Evolutionary conservation across 2,888 invertebrate genomes (phyloP).

Genomic region (Noctuana brunneofusca): DNA sequence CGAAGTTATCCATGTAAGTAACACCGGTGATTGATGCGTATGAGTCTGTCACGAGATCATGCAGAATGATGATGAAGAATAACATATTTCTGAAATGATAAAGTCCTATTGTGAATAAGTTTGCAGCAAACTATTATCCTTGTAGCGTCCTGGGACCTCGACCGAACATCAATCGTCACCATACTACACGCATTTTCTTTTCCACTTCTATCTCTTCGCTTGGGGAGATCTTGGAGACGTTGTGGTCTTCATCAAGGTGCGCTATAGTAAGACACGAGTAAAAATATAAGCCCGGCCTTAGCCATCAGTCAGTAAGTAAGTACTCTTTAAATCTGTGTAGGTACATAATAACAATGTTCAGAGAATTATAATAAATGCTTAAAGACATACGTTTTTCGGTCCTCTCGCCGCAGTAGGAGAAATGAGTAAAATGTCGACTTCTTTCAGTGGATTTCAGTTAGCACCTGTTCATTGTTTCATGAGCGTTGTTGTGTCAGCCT

Average conservation of each 20-base stretch:
- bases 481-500: slow-evolving; percentile 20
- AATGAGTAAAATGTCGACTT: slow-evolving; percentile 48
- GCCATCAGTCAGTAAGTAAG: no score
- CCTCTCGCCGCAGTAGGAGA: slow-evolving; percentile 19
- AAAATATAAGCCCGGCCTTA: no score
- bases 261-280: no score
- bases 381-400: slow-evolving; percentile 9
- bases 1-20: slow-evolving; percentile 67
- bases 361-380: not conserved
- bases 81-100: slow-evolving; percentile 3
- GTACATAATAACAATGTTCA: not conserved
- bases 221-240: no score
- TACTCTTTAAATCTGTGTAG: no score
- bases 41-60: slow-evolving; percentile 35
- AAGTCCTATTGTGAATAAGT: not conserved
- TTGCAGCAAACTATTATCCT: no score
- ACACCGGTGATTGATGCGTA: slow-evolving; percentile 63
- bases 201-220: no score
- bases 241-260: no score
- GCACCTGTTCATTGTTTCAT: slow-evolving; percentile 53
- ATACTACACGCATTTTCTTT: no score
- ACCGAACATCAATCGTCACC: no score
- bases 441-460: slow-evolving; percentile 55
- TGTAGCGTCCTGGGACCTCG: no score
- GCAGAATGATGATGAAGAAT: slow-evolving; percentile 36